phyloP scores from a whole-genome alignment of 2,888 invertebrate genomes.

The Sisyra terminalis region DNA sequence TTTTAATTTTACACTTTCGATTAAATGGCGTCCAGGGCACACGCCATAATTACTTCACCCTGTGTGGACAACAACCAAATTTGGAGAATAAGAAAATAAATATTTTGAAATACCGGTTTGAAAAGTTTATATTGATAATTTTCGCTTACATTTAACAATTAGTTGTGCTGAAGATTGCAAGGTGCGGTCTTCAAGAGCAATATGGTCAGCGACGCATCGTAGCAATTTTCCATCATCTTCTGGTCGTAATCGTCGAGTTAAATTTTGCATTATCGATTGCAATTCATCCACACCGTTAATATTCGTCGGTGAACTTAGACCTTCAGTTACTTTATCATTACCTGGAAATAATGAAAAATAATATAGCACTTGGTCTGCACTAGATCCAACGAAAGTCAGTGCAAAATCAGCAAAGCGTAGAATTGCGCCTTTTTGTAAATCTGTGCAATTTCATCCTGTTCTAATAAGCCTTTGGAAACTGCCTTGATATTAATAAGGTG shows the following conservation, averaged over 20 bases:
- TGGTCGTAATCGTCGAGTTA: slow-evolving; percentile 40
- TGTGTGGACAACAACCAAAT: too few species aligned
- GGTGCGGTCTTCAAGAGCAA: slow-evolving; percentile 29
- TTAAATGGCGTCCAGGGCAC: too few species aligned
- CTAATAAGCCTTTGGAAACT: too few species aligned
- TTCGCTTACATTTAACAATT: slow-evolving; percentile 37
- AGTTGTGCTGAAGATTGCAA: slow-evolving; percentile 27
- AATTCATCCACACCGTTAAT: slow-evolving; percentile 36
- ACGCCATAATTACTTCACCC: too few species aligned
- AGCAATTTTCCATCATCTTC: slow-evolving; percentile 48
- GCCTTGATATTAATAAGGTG: too few species aligned
- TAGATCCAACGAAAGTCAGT: background rate
- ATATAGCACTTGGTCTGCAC: background rate
- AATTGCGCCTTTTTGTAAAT: background rate
- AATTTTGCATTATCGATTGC: slow-evolving; percentile 45
- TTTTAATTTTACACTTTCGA: too few species aligned
- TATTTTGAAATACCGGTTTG: slow-evolving; percentile 19
- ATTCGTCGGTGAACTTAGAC: slow-evolving; percentile 35
- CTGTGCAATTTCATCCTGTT: too few species aligned
- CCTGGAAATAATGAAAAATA: slow-evolving; percentile 26
- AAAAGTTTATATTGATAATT: too few species aligned
- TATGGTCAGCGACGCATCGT: slow-evolving; percentile 50
- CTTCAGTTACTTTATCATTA: slow-evolving; percentile 40
- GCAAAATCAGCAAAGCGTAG: slow-evolving; percentile 3
- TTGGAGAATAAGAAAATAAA: slow-evolving; percentile 25